Conservation (phyloP, 2,888 invertebrate genomes). For the Hydrotaea diabolus region DNA sequence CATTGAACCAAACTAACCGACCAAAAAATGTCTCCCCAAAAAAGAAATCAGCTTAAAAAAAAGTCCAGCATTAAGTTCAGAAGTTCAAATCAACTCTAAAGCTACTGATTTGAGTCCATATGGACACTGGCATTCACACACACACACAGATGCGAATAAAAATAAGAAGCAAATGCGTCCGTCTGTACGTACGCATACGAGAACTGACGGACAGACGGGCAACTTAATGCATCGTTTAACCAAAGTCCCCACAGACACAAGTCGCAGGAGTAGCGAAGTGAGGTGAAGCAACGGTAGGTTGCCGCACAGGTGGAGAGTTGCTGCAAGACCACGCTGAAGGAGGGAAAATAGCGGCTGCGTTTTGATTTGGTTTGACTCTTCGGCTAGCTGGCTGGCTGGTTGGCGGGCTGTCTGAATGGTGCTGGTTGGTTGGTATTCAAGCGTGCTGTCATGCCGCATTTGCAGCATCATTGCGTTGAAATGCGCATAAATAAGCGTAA, state of each 20-base stretch:
- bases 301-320: slow-evolving; percentile 16
- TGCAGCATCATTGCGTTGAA: slow-evolving; percentile 61
- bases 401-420: not conserved
- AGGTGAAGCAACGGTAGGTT: not conserved
- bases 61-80: slow-evolving; percentile 34
- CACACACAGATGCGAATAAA: too few relatives aligned
- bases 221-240: not conserved
- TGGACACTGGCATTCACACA: not conserved
- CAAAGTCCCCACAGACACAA: not conserved
- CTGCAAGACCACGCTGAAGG: not conserved
- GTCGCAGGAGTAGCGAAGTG: too few relatives aligned
- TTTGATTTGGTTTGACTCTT: too few relatives aligned
- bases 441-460: slow-evolving; percentile 50
- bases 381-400: not conserved
- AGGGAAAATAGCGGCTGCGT: too few relatives aligned
- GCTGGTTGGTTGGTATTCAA: not conserved
- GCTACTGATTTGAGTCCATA: not conserved
- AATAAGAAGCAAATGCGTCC: not conserved
- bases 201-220: not conserved
- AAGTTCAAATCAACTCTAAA: slow-evolving; percentile 37
- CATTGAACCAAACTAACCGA: too few relatives aligned
- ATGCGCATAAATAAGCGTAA: slow-evolving; percentile 54
- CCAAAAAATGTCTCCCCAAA: too few relatives aligned
- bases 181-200: not conserved
- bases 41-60: not conserved